Percentiles rank a stretch among this genome's conserved stretches.
Conservation (phyloP, 1,140 invertebrate genomes). For the Hyposmocoma kahamanoa region DNA sequence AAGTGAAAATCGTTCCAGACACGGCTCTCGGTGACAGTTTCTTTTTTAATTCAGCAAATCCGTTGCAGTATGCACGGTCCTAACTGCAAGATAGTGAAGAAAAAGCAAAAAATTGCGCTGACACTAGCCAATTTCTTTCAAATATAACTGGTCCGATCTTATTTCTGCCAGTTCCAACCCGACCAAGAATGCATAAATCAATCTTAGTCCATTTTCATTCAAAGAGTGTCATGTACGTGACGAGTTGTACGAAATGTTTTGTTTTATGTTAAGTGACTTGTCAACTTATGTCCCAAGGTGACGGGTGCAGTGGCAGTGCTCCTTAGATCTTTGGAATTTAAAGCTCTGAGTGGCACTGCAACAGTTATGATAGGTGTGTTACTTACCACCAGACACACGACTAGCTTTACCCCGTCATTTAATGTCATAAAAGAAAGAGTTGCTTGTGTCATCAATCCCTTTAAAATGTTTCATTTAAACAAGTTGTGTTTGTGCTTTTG, state of each 20-base stretch:
- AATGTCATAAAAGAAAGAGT: too few relatives aligned
- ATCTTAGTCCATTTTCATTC: conserved; percentile 29
- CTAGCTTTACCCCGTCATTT: too few relatives aligned
- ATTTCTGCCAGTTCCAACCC: conserved; percentile 21
- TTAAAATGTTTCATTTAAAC: too few relatives aligned
- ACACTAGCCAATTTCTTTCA: conserved; percentile 23
- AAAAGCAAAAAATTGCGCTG: conserved; percentile 27
- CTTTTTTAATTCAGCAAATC: conserved; percentile 1
- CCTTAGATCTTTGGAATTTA: too few relatives aligned
- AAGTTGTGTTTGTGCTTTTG: not conserved
- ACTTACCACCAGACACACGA: too few relatives aligned
- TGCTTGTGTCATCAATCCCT: too few relatives aligned
- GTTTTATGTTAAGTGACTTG: not conserved
- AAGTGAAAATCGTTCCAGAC: not conserved
- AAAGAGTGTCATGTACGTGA: conserved; percentile 9
- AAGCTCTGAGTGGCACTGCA: too few relatives aligned
- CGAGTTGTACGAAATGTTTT: not conserved
- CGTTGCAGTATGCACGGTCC: not conserved
- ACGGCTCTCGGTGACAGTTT: not conserved
- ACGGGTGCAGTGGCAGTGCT: too few relatives aligned
- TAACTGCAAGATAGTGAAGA: conserved; percentile 16
- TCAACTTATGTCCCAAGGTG: too few relatives aligned
- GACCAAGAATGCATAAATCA: conserved; percentile 36
- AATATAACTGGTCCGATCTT: conserved; percentile 33
- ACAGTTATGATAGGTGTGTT: too few relatives aligned